Conservation (phyloP, 1,140 invertebrate species). For the Hermatobates lingyangjiaoensis region DNA sequence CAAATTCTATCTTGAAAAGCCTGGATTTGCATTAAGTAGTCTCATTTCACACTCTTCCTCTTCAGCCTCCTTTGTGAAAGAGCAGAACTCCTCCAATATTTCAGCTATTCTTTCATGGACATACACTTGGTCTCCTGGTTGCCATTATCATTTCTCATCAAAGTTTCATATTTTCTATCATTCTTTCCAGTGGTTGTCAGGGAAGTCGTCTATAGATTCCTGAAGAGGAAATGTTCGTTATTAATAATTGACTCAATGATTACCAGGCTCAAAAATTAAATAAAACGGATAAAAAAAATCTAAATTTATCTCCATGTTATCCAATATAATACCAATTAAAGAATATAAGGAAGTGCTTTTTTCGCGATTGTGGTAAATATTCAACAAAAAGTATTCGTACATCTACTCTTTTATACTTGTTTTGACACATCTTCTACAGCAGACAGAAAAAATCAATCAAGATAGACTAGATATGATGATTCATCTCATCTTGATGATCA, state of each 20-base stretch:
- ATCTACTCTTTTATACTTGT: too few relatives aligned
- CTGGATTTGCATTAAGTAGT: conserved; percentile 22
- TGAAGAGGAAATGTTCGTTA: conserved; percentile 7
- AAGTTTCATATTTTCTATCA: conserved; percentile 78
- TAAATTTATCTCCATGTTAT: too few relatives aligned
- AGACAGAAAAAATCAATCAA: too few relatives aligned
- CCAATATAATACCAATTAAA: too few relatives aligned
- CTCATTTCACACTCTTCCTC: conserved; percentile 24
- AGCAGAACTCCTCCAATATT: conserved; percentile 38
- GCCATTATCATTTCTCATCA: conserved; percentile 23
- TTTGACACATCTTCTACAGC: too few relatives aligned
- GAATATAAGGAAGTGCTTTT: too few relatives aligned
- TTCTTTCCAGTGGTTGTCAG: conserved; percentile 46
- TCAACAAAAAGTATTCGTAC: too few relatives aligned
- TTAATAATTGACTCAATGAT: conserved; percentile 40
- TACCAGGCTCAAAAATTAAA: too few relatives aligned
- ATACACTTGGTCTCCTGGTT: conserved; percentile 19
- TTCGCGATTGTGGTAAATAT: too few relatives aligned
- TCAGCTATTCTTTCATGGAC: conserved; percentile 49
- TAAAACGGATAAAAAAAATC: too few relatives aligned
- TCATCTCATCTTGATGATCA: too few relatives aligned
- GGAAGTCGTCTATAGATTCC: conserved; percentile 17
- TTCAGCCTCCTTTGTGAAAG: conserved; percentile 11
- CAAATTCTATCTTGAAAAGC: conserved; percentile 68
- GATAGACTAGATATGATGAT: too few relatives aligned